Base-by-base conservation (phyloP, 2,113 vertebrate species). In the Megaleporinus macrocephalus region DNA sequence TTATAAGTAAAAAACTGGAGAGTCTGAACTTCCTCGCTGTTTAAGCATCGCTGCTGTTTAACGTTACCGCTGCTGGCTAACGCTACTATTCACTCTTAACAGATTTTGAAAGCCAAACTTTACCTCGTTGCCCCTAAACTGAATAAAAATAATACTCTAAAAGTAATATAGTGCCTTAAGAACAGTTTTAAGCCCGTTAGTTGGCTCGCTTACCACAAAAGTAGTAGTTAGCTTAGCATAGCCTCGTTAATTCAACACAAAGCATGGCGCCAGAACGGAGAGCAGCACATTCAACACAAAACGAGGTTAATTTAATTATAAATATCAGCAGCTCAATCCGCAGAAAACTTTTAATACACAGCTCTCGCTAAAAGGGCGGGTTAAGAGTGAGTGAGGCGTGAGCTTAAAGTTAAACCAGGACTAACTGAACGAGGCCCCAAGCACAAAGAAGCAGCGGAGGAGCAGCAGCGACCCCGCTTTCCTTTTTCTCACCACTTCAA, bases 401-500 rank as follows among this genome's bases (percentile, higher is more conserved):
- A 7, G 20, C 53, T 22, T n/a, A 16, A 7, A 22, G 18, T 7
- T 57, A 11, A 61, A 61, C 2, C 36, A 12, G 66, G 11, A 14
- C 15, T n/a, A 44, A 70, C 0, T 44, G 20, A 44, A 4, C 12
- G 18, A 68, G 84, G 87, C 84, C 84, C 65, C 68, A 22, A 77
- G 76, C 83, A 89, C 87, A 89, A 89, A 86, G 84, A 79, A 59
- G 53, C 18, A 74, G 73, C 61, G 33, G 69, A 61, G 55, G 55
- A 77, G 41, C 26, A 73, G n/a, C n/a, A 36, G 36, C 3, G 41
- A 51, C 16, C 65, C 65, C 3, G 49, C 49, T 18, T 26, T 63
- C 41, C 66, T 49, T 51, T 22, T 55, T 90, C 97, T 91, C 86
- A 98, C 97, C 96, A 97, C 95, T 90, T 98, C 96, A 87, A 98